Base-by-base conservation (phyloP, 2,797 vertebrate genomes). In the Pseudomugil tenellus region DNA sequence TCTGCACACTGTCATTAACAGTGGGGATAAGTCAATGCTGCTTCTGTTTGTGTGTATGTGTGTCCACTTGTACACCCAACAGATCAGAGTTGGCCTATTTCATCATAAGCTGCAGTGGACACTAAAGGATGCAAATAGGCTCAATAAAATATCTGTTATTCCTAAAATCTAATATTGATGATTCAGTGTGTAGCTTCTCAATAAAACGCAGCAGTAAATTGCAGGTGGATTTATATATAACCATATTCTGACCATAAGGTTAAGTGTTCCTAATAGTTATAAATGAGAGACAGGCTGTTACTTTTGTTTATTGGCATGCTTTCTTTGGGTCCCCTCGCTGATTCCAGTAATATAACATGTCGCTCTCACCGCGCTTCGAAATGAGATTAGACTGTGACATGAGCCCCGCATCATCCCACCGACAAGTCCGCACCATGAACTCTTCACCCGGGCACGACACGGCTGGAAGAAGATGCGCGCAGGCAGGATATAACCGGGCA, bases 211-310 rank as follows among this genome's bases (percentile, higher is more conserved):
- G 80, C 73, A 84, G 85, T 87, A 89, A 92, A 91, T 91, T 83
- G 79, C 63, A 19, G 48, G 39, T 77, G 86, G 87, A 92, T 91
- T 89, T 90, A 92, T 91, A 77, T 84, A 14, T 52, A 76, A 79
- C 78, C 83, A 80, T 86, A 86, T 81, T 87, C 80, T 77, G 85
- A 84, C 81, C 86, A 87, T 84, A 89, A 93, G 88, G 89, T 92
- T 93, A 92, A 93, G 89, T 93, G 91, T 92, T 87, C 82, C 76
- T 93, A 92, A 93, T 92, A 87, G 87, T 92, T 91, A 93, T 88
- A 90, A 90, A 93, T 91, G 86, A 79, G 77, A 63, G 56, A 62
- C 69, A 54, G 86, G 63, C 78, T 65, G 61, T 83, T 87, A 85
- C 88, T 86, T 92, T 91, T 93, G 90, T 91, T 93, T 92, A 92